A percentile compares a stretch with the other conserved stretches of the same genome.
Conservation (phyloP, 2,797 vertebrate genomes). For the Thunnus albacares region DNA sequence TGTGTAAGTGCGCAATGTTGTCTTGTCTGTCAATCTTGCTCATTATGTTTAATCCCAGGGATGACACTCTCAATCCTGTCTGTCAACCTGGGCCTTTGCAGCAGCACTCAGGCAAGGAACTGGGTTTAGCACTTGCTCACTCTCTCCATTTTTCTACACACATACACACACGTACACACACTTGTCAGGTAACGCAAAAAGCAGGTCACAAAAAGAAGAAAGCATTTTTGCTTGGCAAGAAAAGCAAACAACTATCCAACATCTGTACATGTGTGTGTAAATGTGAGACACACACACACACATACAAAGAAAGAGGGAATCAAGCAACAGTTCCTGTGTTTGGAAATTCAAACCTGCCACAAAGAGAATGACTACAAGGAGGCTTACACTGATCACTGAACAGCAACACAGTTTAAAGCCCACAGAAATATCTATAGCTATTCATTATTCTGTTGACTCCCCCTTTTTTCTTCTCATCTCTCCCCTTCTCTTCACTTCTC, state of each 20-base stretch:
- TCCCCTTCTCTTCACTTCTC: slow-evolving; percentile 28
- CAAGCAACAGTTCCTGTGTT: slow-evolving; percentile 76
- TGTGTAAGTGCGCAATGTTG: slow-evolving; percentile 72
- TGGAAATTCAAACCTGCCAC: slow-evolving; percentile 75
- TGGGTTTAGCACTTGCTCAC: slow-evolving; percentile 76
- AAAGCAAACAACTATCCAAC: slow-evolving; percentile 81
- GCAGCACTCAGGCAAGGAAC: slow-evolving; percentile 78
- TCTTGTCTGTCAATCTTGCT: slow-evolving; percentile 84
- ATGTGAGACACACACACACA: slow-evolving; percentile 28
- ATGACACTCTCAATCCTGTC: slow-evolving; percentile 84
- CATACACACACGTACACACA: slow-evolving; percentile 35
- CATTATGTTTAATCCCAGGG: slow-evolving; percentile 85
- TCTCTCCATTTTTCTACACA: slow-evolving; percentile 42
- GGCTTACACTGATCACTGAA: slow-evolving; percentile 62
- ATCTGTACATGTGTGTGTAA: slow-evolving; percentile 68
- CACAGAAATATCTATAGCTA: slow-evolving; percentile 56
- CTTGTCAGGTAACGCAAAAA: slow-evolving; percentile 74
- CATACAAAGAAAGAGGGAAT: slow-evolving; percentile 69
- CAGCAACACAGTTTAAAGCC: slow-evolving; percentile 59
- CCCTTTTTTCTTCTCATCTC: slow-evolving; percentile 27
- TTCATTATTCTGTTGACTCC: slow-evolving; percentile 52
- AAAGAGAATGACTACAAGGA: slow-evolving; percentile 60
- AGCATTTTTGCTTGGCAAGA: slow-evolving; percentile 83
- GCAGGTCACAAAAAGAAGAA: slow-evolving; percentile 78
- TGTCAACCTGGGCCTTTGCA: slow-evolving; percentile 82